Evolutionary conservation across 2,888 invertebrate species (phyloP).

Genomic region (Synergus umbraculus): DNA sequence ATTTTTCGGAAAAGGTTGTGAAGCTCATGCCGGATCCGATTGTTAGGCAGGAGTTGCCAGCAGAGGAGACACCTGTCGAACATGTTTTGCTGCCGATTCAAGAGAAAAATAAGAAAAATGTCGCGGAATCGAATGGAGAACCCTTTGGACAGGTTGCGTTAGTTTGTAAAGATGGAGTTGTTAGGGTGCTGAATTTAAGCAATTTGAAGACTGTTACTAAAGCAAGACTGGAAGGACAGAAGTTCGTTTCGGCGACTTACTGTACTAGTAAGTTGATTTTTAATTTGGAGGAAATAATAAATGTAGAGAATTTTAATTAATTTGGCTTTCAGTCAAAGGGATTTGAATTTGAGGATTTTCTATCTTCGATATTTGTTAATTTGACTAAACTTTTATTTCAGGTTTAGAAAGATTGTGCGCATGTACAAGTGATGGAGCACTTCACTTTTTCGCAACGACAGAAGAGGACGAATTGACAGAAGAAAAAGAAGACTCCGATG

Average conservation of each 20-base stretch:
- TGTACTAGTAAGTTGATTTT: constrained; percentile 84
- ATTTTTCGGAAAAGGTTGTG: constrained; percentile 78
- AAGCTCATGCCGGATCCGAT: constrained; percentile 82
- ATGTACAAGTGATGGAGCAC: constrained; percentile 87
- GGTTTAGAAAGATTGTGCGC: constrained; percentile 91
- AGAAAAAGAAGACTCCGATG: constrained; percentile 86
- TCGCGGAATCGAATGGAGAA: constrained; percentile 50
- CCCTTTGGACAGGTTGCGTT: constrained; percentile 82
- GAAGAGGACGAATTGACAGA: constrained; percentile 86
- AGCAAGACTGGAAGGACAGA: constrained; percentile 83
- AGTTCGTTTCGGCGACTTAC: constrained; percentile 90
- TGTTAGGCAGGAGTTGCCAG: constrained; percentile 81
- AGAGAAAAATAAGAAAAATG: constrained; percentile 59
- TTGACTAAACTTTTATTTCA: constrained; percentile 61
- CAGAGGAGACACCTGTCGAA: constrained; percentile 84
- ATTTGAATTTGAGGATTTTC: too few relatives aligned
- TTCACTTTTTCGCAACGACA: constrained; percentile 89
- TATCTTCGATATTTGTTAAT: background rate
- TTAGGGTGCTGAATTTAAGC: constrained; percentile 86
- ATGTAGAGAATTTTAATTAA: constrained; percentile 23
- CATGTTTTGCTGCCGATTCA: constrained; percentile 83
- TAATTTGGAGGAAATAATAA: background rate
- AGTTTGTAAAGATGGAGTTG: constrained; percentile 86
- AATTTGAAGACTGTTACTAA: constrained; percentile 84
- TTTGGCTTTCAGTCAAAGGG: background rate